phyloP scores from a whole-genome alignment of 1,140 invertebrate species.

The Panagrolaimus sp. region DNA sequence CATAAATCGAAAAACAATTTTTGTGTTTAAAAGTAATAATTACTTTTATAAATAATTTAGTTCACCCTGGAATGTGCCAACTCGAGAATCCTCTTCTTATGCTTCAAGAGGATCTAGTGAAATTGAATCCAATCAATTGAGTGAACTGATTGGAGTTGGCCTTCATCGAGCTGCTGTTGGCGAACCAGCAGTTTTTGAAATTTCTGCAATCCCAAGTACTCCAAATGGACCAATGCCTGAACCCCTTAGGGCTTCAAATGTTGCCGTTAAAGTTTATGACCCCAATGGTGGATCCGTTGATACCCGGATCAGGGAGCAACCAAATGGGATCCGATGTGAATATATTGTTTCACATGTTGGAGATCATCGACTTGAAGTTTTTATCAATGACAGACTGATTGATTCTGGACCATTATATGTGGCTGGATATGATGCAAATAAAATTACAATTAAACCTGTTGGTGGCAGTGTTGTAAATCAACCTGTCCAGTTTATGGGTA shows the following conservation, averaged over 20 bases:
- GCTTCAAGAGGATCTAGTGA: slow-evolving; percentile 2
- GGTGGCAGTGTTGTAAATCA: slow-evolving; percentile 38
- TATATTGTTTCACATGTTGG: slow-evolving; percentile 72
- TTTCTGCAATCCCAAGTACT: slow-evolving; percentile 56
- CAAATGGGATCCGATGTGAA: slow-evolving; percentile 4
- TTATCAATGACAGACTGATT: slow-evolving; percentile 82
- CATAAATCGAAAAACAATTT: no score
- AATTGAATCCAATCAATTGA: slow-evolving; percentile 33
- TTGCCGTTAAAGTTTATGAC: slow-evolving; percentile 24
- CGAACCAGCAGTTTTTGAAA: slow-evolving; percentile 77
- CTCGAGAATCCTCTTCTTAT: slow-evolving; percentile 22
- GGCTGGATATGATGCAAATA: slow-evolving; percentile 39
- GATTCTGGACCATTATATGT: slow-evolving; percentile 67
- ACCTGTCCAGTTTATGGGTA: slow-evolving; percentile 59
- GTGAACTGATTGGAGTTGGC: slow-evolving; percentile 73
- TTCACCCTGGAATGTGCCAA: slow-evolving; percentile 59
- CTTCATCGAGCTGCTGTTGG: slow-evolving; percentile 79
- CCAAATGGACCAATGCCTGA: slow-evolving; percentile 21
- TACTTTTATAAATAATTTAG: no score
- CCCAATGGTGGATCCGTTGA: slow-evolving; percentile 6
- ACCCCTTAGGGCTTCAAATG: slow-evolving; percentile 38
- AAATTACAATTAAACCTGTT: slow-evolving; percentile 48
- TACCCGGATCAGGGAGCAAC: not conserved
- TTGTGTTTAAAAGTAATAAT: no score
- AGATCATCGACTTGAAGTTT: slow-evolving; percentile 75